Conservation (phyloP, 2,888 invertebrate genomes). For the Graphium colonna region DNA sequence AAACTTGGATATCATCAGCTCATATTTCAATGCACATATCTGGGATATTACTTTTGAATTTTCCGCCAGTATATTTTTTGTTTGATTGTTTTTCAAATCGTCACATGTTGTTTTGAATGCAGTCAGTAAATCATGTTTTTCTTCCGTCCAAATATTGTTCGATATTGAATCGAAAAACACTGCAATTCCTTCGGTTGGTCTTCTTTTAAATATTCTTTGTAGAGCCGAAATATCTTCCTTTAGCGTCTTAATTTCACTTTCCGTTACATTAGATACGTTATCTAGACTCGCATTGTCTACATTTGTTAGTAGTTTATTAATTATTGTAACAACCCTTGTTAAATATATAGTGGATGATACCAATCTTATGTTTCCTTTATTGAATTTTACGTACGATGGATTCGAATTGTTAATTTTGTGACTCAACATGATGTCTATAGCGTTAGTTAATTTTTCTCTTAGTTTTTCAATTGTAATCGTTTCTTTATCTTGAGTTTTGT, state of each 20-base stretch:
- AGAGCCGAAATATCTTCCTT: conserved; percentile 43
- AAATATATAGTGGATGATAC: conserved; percentile 51
- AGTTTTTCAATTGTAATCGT: conserved; percentile 43
- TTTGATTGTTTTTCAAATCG: conserved; percentile 43
- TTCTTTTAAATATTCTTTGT: conserved; percentile 53
- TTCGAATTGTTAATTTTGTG: conserved; percentile 50
- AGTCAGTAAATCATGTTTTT: conserved; percentile 2
- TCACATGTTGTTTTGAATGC: conserved; percentile 44
- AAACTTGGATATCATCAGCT: conserved; percentile 44
- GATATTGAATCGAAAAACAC: conserved; percentile 64
- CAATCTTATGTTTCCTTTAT: conserved; percentile 54
- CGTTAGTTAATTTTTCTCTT: conserved; percentile 44
- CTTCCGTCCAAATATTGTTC: conserved; percentile 41
- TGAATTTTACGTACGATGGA: conserved; percentile 47
- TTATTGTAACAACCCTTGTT: conserved; percentile 50
- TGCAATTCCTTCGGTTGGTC: conserved; percentile 50
- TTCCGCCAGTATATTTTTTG: conserved; percentile 48
- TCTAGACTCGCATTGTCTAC: conserved; percentile 37
- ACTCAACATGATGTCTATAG: conserved; percentile 47
- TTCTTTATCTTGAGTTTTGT: conserved; percentile 43
- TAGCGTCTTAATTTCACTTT: conserved; percentile 40
- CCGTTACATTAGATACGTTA: conserved; percentile 28
- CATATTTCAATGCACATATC: conserved; percentile 56
- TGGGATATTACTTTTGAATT: conserved; percentile 47
- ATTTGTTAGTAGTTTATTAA: conserved; percentile 48